These are phyloP conservation scores for Acanthisitta chloris DNA, from an alignment of 2,113 vertebrate genomes.

Conservation along the genomic window DNA sequence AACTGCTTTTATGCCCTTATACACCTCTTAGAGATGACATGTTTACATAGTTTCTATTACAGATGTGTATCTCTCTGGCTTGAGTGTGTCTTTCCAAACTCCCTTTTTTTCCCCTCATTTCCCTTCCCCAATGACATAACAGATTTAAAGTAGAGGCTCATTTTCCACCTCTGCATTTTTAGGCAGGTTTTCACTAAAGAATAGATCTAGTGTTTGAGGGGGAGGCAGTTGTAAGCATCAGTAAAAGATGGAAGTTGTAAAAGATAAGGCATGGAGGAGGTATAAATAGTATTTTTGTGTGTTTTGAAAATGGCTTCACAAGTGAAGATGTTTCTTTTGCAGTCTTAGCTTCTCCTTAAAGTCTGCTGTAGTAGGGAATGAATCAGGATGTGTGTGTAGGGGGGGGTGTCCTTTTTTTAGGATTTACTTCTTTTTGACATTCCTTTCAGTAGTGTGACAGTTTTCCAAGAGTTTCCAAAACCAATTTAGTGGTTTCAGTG, in stretches of 20 bases:
- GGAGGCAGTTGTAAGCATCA: neutral
- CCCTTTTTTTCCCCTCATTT: neutral
- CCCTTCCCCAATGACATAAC: neutral
- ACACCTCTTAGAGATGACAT: neutral
- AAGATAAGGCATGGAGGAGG: neutral
- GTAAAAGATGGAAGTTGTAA: neutral
- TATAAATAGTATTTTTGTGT: neutral
- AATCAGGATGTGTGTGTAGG: neutral
- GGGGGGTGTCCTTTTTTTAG: neutral
- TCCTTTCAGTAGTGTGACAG: neutral
- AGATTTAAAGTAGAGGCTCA: neutral
- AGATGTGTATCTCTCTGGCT: neutral
- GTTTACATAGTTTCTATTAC: neutral
- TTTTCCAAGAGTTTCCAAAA: constrained; percentile 7
- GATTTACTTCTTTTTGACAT: neutral
- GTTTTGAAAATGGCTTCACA: neutral
- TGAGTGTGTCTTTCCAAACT: neutral
- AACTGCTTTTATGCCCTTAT: neutral
- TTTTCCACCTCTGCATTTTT: neutral
- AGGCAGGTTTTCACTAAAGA: neutral
- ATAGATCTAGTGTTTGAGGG: neutral
- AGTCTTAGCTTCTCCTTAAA: neutral
- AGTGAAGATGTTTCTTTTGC: neutral
- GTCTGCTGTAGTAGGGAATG: neutral
- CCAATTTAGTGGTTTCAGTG: neutral